Base-by-base conservation (phyloP, 2,888 invertebrate species). In the Drosophila anceps region DNA sequence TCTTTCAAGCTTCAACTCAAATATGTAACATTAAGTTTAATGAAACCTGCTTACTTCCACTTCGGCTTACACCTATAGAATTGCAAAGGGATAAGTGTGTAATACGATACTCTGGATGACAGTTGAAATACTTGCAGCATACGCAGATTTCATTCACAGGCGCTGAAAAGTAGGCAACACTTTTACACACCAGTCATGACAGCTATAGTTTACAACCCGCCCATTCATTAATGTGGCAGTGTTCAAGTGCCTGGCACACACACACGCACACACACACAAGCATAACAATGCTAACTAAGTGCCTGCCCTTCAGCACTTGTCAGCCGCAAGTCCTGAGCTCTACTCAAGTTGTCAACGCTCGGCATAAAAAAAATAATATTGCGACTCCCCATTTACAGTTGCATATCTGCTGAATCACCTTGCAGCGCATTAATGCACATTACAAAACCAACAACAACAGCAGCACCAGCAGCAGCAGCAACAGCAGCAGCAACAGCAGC, bases 261-360 rank as follows among this genome's bases (percentile, higher is more conserved):
- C 54, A 20, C 7, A 48, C 44, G 60, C 27, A 54, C 51, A 51
- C 33, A 20, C 33, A 51, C 33, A 33, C 13, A 33, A n/a, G 18
- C 24, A 51, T 44, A 67, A 50, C 43, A 57, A 65, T 53, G 27
- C 44, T 55, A 68, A 65, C 67, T 66, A 69, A 81, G 75, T 78
- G 75, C 9, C 69, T 72, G 76, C 73, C 82, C 70, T 70, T 79
- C 70, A 81, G 55, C 81, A 66, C 60, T 70, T 81, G 81, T 75
- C 75, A 75, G 58, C 43, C 18, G 20, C 65, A 63, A 50, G 50
- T 65, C 50, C 43, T n/a, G 44, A 64, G 57, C 29, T 29, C 46
- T 43, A 35, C 65, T 68, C 69, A 54, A 62, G 66, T 64, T 77
- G 67, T 70, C 73, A 76, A 51, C 73, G 68, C 58, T 37, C 13